phyloP scores from a whole-genome alignment of 2,113 vertebrate species.

The Butorides virescens region DNA sequence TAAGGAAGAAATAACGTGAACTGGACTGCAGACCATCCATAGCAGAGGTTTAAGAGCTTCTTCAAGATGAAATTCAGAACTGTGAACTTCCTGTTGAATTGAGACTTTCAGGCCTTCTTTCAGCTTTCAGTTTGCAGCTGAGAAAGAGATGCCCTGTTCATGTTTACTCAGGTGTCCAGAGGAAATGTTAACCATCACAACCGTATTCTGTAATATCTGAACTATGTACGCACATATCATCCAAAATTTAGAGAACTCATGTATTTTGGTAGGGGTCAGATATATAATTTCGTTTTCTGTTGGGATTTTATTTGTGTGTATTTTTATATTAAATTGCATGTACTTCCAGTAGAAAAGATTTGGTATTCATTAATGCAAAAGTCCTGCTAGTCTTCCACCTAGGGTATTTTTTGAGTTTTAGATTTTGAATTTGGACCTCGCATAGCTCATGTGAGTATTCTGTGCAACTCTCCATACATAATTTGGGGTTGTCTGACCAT shows the following conservation, averaged over 20 bases:
- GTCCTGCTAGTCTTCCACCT: neutral
- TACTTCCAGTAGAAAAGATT: neutral
- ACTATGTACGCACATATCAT: neutral
- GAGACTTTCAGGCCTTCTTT: neutral
- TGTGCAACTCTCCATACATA: neutral
- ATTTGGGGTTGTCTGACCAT: neutral
- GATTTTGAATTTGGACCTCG: neutral
- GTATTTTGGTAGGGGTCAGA: neutral
- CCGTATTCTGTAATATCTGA: neutral
- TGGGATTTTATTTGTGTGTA: rapidly evolving
- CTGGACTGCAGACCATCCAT: neutral
- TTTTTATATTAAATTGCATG: neutral
- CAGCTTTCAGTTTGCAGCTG: neutral
- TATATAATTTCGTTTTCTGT: neutral
- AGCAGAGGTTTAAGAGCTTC: neutral
- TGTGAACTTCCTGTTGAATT: neutral
- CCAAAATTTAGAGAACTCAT: neutral
- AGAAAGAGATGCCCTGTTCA: neutral
- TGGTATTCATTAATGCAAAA: neutral
- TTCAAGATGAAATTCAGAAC: neutral
- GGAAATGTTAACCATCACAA: neutral
- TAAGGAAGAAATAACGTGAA: neutral
- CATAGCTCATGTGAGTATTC: rapidly evolving
- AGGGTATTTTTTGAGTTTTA: neutral
- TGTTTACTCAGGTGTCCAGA: neutral